phyloP scores from a whole-genome alignment of 1,140 invertebrate genomes.

The Macrobrachium nipponense region DNA sequence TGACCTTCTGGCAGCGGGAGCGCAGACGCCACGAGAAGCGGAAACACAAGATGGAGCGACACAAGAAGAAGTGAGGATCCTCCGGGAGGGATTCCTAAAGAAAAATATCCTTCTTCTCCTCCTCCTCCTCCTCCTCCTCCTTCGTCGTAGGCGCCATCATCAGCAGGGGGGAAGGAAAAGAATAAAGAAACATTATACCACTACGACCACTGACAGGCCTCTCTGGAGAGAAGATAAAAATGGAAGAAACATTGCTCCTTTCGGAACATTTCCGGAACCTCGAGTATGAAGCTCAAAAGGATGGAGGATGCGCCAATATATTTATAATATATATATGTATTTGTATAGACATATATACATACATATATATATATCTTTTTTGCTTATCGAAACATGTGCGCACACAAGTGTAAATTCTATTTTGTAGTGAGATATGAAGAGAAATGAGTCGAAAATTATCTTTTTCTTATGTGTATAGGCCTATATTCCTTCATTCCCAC shows the following conservation, averaged over 20 bases:
- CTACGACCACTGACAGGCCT: neutral
- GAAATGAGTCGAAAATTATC: no score
- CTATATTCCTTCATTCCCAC: no score
- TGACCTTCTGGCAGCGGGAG: slow-evolving; percentile 34
- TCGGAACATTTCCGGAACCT: no score
- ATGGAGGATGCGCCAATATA: no score
- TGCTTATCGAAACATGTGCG: neutral
- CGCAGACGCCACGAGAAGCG: slow-evolving; percentile 32
- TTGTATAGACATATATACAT: neutral
- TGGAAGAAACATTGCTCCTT: neutral
- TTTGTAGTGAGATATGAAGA: no score
- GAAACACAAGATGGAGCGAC: slow-evolving; percentile 30
- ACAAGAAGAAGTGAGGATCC: slow-evolving; percentile 27
- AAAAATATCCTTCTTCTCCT: no score
- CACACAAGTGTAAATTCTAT: no score
- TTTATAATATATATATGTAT: slow-evolving; percentile 5
- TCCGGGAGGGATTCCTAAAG: neutral
- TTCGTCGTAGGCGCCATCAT: no score
- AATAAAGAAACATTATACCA: neutral
- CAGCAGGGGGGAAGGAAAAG: neutral
- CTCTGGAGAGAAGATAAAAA: neutral
- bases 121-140: no score
- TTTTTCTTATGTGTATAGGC: no score
- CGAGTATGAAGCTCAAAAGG: no score
- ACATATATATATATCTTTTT: slow-evolving; percentile 18